These are phyloP conservation scores for Seira musarum DNA, from an alignment of 2,888 invertebrate species.

Conservation along the genomic window DNA sequence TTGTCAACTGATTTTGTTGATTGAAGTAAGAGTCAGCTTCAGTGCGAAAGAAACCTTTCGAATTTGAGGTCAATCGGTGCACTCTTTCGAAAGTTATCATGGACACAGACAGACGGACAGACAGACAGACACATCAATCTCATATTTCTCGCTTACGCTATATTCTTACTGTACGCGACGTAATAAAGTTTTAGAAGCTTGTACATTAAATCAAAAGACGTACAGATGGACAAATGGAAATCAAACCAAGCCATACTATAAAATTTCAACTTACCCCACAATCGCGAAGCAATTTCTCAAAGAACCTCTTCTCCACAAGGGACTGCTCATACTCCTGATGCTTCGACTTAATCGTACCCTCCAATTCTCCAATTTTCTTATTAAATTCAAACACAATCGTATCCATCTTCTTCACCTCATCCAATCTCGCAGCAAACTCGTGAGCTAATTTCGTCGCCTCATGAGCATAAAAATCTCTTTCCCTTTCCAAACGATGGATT, in stretches of 20 bases:
- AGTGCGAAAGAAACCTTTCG: too few relatives aligned
- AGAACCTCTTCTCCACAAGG: slow-evolving; percentile 62
- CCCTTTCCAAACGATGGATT: slow-evolving; percentile 64
- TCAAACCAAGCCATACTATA: not conserved
- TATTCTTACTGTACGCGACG: too few relatives aligned
- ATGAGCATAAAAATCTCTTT: slow-evolving; percentile 65
- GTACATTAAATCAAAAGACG: too few relatives aligned
- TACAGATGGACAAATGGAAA: slow-evolving; percentile 9
- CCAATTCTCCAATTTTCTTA: slow-evolving; percentile 61
- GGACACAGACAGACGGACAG: too few relatives aligned
- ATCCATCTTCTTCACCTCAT: slow-evolving; percentile 65
- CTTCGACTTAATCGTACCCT: slow-evolving; percentile 62
- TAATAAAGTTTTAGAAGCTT: too few relatives aligned
- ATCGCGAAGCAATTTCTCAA: slow-evolving; percentile 64
- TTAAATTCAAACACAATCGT: slow-evolving; percentile 60
- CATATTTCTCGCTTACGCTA: too few relatives aligned
- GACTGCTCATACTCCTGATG: slow-evolving; percentile 64
- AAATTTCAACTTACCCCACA: slow-evolving; percentile 45
- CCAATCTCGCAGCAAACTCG: slow-evolving; percentile 62
- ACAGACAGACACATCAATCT: too few relatives aligned
- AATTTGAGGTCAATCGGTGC: too few relatives aligned
- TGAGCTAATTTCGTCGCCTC: slow-evolving; percentile 65
- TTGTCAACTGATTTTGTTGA: too few relatives aligned
- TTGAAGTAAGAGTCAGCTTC: too few relatives aligned
- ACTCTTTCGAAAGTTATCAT: too few relatives aligned